Percentiles rank a stretch among this genome's conserved stretches.
These are phyloP conservation scores for Bolborhynchus lineola DNA, from an alignment of 2,113 vertebrate species.

Conservation along the genomic window DNA sequence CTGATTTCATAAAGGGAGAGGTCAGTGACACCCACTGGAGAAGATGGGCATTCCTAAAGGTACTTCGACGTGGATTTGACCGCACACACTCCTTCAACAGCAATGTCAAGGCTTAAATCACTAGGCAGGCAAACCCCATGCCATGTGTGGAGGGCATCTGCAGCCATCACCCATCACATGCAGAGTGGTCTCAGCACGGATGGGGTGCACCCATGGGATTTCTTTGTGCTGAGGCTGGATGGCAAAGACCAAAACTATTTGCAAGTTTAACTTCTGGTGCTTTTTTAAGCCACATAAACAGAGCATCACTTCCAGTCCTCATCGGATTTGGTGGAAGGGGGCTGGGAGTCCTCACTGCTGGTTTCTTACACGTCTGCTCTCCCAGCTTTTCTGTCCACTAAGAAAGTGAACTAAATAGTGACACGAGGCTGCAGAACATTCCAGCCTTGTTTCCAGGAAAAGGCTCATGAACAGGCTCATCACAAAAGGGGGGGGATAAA, in stretches of 20 bases:
- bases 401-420: background rate
- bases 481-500: background rate
- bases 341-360: background rate
- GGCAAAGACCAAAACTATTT: background rate
- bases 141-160: background rate
- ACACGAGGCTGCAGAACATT: background rate
- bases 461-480: background rate
- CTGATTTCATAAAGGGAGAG: background rate
- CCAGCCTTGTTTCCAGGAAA: background rate
- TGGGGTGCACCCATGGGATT: too few species aligned
- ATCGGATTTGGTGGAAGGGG: background rate
- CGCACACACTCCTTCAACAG: fast-evolving
- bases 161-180: background rate
- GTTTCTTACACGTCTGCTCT: background rate
- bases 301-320: background rate
- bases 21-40: background rate
- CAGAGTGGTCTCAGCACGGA: background rate
- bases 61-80: background rate
- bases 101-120: background rate
- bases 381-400: background rate
- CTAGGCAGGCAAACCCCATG: background rate
- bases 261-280: background rate
- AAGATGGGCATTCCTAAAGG: background rate
- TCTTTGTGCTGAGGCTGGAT: background rate
- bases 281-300: background rate